Conservation (phyloP, 2,888 invertebrate genomes). For the Drosophila dives region DNA sequence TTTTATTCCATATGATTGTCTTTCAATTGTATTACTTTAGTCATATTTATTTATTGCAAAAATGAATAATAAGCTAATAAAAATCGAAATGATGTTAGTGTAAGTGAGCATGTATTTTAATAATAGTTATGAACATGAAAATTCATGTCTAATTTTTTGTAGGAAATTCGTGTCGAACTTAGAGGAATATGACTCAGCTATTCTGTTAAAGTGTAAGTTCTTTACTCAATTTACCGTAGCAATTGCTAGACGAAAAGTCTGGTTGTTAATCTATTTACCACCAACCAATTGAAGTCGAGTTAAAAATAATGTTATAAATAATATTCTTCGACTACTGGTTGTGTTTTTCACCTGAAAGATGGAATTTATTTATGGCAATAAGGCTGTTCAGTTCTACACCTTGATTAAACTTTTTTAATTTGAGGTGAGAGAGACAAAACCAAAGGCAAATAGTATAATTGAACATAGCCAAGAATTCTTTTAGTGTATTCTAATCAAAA, state of each 20-base stretch:
- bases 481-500: conserved; percentile 32
- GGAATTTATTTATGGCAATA: conserved; percentile 19
- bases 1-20: not conserved
- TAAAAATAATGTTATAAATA: conserved; percentile 61
- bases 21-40: not conserved
- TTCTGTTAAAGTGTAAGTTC: conserved; percentile 9
- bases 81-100: not conserved
- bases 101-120: not conserved
- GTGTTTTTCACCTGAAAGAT: conserved; percentile 30
- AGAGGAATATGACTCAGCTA: conserved; percentile 6
- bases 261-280: conserved; percentile 32
- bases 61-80: not conserved
- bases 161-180: not conserved
- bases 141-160: not conserved
- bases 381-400: conserved; percentile 18
- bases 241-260: conserved; percentile 23
- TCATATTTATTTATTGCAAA: not conserved
- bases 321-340: conserved; percentile 24
- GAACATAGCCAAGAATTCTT: conserved; percentile 1
- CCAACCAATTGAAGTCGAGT: conserved; percentile 35
- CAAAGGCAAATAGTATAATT: not conserved
- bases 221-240: not conserved
- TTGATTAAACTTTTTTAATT: not conserved
- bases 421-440: not conserved
- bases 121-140: not conserved